Base-by-base conservation (phyloP, 2,113 vertebrate species). In the Pseudolaguvia tuberculata region DNA sequence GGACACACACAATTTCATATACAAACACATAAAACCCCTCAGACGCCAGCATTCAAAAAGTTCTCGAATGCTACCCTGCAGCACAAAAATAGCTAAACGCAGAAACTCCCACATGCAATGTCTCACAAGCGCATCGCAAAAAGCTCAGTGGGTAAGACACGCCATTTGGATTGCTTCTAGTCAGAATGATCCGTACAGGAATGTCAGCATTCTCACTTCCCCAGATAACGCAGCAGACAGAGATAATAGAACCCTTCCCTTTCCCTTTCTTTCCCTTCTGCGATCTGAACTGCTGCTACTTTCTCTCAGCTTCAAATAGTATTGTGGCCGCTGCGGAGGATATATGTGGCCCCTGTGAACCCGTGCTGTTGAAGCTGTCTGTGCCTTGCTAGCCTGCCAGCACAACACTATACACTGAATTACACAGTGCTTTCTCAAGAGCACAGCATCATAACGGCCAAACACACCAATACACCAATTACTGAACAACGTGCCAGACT, bases 1-100 rank as follows among this genome's bases (percentile, higher is more conserved):
- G 50, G 53, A 77, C 59, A 51, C 51, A 58, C 45, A 67, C 83
- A 45, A 84, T 85, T n/a, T 61, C 78, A 61, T 56, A 79, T 55
- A 21, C 61, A 70, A 42, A 79, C 70, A 77, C 70, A 77, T 42
- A 75, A 67, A 67, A 50, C 53, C n/a, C 50, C 39, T 58, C 71
- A 52, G 53, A 67, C 73, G 53, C 11, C 39, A 65, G 18, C 48
- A 76, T 72, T 51, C n/a, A 68, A 39, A 66, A 61, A 62, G 45
- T 55, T 29, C n/a, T 65, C 31, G 53, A 75, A 75, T 48, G 61
- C 18, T 75, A 74, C 15, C 51, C 50, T 31, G 8, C 27, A 73
- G 29, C 59, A 53, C 27, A 23, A 63, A 45, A 66, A 67, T 25
- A 58, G 18, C 9, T 29, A 17, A 53, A 70, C 61, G 14, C 17